Conservation (phyloP, 1,140 invertebrate species). For the Brachystomella parvula region DNA sequence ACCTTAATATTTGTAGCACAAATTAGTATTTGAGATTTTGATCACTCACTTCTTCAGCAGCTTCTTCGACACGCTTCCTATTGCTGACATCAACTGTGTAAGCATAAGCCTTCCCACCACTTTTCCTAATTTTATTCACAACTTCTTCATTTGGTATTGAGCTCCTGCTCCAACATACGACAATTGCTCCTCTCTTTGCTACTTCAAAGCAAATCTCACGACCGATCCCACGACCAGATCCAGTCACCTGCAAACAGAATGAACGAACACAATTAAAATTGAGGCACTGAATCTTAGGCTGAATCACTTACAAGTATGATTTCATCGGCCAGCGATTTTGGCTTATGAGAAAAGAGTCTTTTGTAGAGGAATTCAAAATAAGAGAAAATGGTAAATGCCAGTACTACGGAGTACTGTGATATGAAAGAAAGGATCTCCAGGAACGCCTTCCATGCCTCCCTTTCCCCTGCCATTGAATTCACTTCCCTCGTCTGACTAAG, state of each 20-base stretch:
- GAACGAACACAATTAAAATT: neutral
- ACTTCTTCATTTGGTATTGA: conserved; percentile 32
- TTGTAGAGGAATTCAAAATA: conserved; percentile 23
- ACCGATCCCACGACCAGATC: conserved; percentile 28
- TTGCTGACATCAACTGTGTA: conserved; percentile 36
- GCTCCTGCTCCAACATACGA: conserved; percentile 36
- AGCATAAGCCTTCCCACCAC: conserved; percentile 27
- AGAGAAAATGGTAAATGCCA: conserved; percentile 19
- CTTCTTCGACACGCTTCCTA: conserved; percentile 27
- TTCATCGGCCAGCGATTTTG: conserved; percentile 25
- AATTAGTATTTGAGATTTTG: neutral
- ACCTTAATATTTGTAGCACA: conserved; percentile 3
- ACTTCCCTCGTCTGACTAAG: too few species aligned
- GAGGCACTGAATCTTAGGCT: neutral
- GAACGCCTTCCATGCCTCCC: neutral
- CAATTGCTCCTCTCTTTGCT: conserved; percentile 17
- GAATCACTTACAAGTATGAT: conserved; percentile 23
- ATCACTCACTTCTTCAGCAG: conserved; percentile 20
- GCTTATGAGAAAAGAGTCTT: conserved; percentile 7
- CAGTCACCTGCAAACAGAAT: conserved; percentile 14
- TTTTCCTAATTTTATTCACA: conserved; percentile 20
- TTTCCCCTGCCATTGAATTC: neutral
- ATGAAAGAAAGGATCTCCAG: neutral
- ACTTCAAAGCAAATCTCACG: conserved; percentile 26
- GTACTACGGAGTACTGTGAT: conserved; percentile 6